phyloP scores from a whole-genome alignment of 1,140 invertebrate genomes.

The Melanaphis sacchari region DNA sequence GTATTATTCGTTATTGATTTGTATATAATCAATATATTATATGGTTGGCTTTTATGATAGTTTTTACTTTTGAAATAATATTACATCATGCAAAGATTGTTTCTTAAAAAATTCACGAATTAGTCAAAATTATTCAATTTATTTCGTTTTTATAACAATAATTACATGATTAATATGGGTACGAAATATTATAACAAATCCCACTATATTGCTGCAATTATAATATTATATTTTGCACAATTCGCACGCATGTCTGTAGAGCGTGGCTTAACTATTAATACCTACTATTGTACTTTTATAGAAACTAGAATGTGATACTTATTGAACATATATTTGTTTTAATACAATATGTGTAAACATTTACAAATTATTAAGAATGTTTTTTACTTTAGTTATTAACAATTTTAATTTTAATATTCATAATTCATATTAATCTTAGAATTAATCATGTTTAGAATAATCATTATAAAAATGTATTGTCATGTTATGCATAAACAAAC shows the following conservation, averaged over 20 bases:
- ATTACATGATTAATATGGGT: neutral
- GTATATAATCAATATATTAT: neutral
- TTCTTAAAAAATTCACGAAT: neutral
- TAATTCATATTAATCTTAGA: neutral
- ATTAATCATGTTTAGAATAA: neutral
- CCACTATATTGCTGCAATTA: neutral
- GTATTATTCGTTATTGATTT: neutral
- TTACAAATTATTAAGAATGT: neutral
- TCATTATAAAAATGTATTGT: neutral
- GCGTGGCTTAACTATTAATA: neutral
- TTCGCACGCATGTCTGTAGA: slow-evolving; percentile 7
- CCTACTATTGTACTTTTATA: neutral
- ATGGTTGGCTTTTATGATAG: neutral
- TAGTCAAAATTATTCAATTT: neutral
- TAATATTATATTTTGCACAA: slow-evolving; percentile 21
- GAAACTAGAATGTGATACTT: slow-evolving; percentile 9
- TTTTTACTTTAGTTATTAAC: neutral
- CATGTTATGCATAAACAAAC: neutral
- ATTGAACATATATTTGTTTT: neutral
- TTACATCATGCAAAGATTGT: neutral
- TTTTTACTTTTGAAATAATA: neutral
- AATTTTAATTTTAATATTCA: neutral
- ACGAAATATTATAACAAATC: neutral
- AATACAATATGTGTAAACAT: neutral
- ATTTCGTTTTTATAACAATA: neutral